These are phyloP conservation scores for Alca torda DNA, from an alignment of 2,797 vertebrate species.

Conservation along the genomic window DNA sequence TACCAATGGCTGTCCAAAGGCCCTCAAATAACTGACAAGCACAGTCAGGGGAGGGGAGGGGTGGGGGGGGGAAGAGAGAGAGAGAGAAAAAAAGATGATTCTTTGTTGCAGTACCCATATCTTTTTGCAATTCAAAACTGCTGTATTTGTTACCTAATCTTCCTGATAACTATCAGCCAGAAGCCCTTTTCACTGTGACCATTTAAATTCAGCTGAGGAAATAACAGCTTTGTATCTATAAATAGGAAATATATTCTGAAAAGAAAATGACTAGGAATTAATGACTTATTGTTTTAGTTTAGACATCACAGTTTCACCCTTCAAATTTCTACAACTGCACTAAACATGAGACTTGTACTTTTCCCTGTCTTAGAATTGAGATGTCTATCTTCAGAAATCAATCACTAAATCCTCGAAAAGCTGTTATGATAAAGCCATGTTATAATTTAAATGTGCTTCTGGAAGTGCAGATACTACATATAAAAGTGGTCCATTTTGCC, in stretches of 20 bases:
- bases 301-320: not conserved
- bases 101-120: not conserved
- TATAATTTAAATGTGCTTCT: not conserved
- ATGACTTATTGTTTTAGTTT: slow-evolving; percentile 1
- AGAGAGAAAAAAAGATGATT: not conserved
- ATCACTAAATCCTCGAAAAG: not conserved
- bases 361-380: not conserved
- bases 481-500: not conserved
- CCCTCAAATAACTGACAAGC: not conserved
- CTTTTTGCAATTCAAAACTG: not conserved
- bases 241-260: not conserved
- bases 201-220: not conserved
- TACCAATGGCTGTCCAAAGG: not conserved
- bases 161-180: not conserved
- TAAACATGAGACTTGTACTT: not conserved
- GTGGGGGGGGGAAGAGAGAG: too few relatives aligned
- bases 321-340: not conserved
- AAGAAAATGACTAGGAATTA: not conserved
- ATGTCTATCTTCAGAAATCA: not conserved
- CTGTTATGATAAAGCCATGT: not conserved
- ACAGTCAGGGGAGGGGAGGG: too few relatives aligned
- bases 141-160: slow-evolving; percentile 8
- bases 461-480: not conserved
- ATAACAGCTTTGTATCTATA: not conserved
- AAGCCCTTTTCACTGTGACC: not conserved